Evolutionary conservation across 23 tunicate genomes (phyloP).

Genomic region (Diplosoma virens): DNA sequence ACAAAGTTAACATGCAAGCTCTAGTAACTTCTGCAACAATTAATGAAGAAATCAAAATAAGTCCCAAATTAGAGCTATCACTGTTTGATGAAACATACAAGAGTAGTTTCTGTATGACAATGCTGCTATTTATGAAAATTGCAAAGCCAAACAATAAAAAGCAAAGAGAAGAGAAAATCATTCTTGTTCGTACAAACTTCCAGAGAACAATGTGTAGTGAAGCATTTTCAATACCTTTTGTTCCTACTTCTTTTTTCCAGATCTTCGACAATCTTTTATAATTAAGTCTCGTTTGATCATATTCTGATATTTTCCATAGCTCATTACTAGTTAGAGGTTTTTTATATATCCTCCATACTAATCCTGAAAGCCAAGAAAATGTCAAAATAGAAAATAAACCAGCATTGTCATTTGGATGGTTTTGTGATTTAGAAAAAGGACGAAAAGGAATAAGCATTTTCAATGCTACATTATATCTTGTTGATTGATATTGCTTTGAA

Average conservation of each 20-base stretch:
- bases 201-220: conserved; percentile 47
- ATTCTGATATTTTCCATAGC: conserved; percentile 57
- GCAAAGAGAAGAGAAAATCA: conserved; percentile 28
- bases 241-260: conserved; percentile 59
- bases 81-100: conserved; percentile 32
- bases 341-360: conserved; percentile 49
- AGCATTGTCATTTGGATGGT: conserved; percentile 71
- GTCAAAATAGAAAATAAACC: conserved; percentile 66
- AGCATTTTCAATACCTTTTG: conserved; percentile 47
- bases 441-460: conserved; percentile 60
- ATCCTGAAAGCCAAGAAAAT: conserved; percentile 68
- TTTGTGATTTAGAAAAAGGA: conserved; percentile 1
- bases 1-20: conserved; percentile 25
- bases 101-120: conserved; percentile 42
- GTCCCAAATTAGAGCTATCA: conserved; percentile 7
- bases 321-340: conserved; percentile 42
- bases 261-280: conserved; percentile 38
- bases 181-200: conserved; percentile 54
- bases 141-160: conserved; percentile 19
- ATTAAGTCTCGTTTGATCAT: conserved; percentile 52
- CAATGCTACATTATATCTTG: conserved; percentile 54
- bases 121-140: conserved; percentile 47
- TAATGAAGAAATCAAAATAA: conserved; percentile 28
- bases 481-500: too few species aligned
- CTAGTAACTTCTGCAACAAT: conserved; percentile 34